A percentile compares a stretch with the other conserved stretches of the same genome.
These are phyloP conservation scores for Cheirogaleus major DNA, from an alignment of 2,797 vertebrate genomes.

Conservation along the genomic window DNA sequence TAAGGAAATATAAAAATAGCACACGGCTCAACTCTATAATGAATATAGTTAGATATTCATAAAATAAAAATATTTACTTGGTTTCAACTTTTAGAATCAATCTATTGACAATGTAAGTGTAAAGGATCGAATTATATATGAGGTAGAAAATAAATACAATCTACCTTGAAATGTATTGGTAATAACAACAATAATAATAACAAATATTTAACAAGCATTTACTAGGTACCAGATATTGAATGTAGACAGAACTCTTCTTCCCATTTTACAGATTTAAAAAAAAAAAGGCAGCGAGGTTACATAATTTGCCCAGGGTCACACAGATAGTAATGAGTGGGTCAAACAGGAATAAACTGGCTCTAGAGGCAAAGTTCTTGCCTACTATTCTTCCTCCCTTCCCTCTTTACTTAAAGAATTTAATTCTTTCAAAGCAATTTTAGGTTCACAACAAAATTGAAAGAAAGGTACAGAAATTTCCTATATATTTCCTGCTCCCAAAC, in stretches of 20 bases:
- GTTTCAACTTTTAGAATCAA: background rate
- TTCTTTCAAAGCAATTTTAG: background rate
- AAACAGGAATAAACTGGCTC: background rate
- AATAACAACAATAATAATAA: background rate
- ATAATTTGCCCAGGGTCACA: background rate
- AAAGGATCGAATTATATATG: background rate
- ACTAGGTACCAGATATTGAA: background rate
- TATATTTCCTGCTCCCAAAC: background rate
- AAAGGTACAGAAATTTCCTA: background rate
- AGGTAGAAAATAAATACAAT: background rate
- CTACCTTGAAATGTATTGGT: background rate
- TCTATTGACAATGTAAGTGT: background rate
- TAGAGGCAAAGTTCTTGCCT: background rate
- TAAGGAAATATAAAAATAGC: background rate
- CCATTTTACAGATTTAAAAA: background rate
- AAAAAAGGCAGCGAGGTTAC: background rate
- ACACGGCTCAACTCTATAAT: background rate
- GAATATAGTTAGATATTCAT: background rate
- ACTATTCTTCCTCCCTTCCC: no score
- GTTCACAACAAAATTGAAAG: background rate
- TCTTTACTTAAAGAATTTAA: background rate
- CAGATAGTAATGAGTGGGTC: background rate
- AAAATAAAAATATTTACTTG: background rate
- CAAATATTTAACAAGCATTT: background rate
- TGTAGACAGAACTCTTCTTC: background rate